Evolutionary conservation across 2,797 vertebrate genomes (phyloP).

Genomic region (Sternarchorhynchus goeldii): DNA sequence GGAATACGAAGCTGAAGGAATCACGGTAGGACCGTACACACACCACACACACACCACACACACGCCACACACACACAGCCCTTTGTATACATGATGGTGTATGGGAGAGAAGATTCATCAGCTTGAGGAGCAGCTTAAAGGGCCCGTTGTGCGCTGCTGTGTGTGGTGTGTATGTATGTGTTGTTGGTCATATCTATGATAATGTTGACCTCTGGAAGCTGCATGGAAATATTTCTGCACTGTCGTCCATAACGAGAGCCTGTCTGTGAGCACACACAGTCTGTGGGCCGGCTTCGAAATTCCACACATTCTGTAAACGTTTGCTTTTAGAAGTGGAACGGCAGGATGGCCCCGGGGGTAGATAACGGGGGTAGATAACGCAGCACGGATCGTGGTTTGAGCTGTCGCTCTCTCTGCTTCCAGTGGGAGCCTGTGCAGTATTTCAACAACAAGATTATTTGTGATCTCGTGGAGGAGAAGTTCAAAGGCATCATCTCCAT

Average conservation of each 20-base stretch:
- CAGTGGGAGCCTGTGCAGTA: conserved; percentile 98
- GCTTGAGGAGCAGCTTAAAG: conserved; percentile 56
- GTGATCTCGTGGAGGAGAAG: conserved; percentile 97
- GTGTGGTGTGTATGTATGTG: conserved; percentile 51
- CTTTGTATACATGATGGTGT: background rate
- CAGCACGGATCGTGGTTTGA: background rate
- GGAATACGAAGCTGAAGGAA: conserved; percentile 95
- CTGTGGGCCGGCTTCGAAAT: conserved; percentile 59
- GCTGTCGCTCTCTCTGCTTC: conserved; percentile 36
- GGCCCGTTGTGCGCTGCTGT: conserved; percentile 61
- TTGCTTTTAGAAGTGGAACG: conserved; percentile 37
- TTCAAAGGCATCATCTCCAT: conserved; percentile 98
- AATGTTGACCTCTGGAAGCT: conserved; percentile 46
- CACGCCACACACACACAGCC: background rate
- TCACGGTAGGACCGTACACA: conserved; percentile 81
- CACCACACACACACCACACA: conserved; percentile 5
- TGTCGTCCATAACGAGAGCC: conserved; percentile 40
- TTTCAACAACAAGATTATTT: conserved; percentile 99
- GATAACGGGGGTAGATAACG: too few relatives aligned
- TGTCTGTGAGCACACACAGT: conserved; percentile 28
- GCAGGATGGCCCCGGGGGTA: background rate
- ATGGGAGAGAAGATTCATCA: background rate
- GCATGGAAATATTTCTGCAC: conserved; percentile 30
- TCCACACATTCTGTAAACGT: conserved; percentile 62
- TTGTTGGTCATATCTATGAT: conserved; percentile 53